Base-by-base conservation (phyloP, 2,113 vertebrate genomes). In the Paralichthys olivaceus region DNA sequence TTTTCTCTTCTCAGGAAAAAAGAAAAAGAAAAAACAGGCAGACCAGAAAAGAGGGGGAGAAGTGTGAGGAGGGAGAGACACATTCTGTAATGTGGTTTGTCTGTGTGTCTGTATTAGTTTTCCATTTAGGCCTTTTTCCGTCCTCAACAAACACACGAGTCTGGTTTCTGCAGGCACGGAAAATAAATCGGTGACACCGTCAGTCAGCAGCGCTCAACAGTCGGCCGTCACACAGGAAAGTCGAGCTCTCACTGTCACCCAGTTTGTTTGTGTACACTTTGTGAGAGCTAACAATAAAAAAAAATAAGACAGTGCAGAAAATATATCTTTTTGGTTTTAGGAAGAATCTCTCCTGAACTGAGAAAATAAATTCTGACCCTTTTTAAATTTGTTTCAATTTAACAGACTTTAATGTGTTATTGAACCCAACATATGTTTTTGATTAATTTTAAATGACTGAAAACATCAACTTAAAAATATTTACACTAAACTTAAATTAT, bases 81-180 rank as follows among this genome's bases (percentile, higher is more conserved):
- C 58, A 81, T 72, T 85, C 75, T 79, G 84, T 85, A 76, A 86
- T 92, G 90, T 84, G 89, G 90, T 89, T 57, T 59, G 90, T 87
- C 83, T 78, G 86, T 57, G 49, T 70, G 82, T 91, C 83, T 84
- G 69, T 29, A 85, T 81, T 72, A 17, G 65, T 83, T 92, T 92
- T 91, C 84, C 87, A 85, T 81, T 86, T 80, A 47, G 23, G 62
- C 53, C 56, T 59, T 74, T 89, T 85, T 67, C 23, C 54, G 4
- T 78, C 61, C 67, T 62, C 69, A 25, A 51, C 79, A 89, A 83
- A 87, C 80, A 84, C 85, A 87, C n/a, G 12, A 72, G 61, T 70
- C 26, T 28, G 62, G 53, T 74, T 81, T 77, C 37, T 58, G 56
- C 22, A 66, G 28, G 29, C 23, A 64, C 8, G 74, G 69, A 83